Percentiles rank a stretch among this genome's conserved stretches.
Conservation (phyloP, 2,888 invertebrate species). For the Euphydryas editha region DNA sequence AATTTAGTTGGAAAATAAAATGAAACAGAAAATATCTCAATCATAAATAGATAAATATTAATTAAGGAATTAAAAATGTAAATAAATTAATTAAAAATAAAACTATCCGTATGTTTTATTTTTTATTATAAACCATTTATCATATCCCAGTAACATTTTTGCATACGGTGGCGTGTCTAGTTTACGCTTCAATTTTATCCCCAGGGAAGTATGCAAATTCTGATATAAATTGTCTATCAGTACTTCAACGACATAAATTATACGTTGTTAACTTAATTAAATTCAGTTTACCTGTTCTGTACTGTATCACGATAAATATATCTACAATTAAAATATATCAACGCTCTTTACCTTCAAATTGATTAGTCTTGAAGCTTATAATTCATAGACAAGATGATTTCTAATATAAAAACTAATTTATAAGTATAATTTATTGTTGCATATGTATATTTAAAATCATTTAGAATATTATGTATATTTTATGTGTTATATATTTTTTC, state of each 20-base stretch:
- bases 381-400: not conserved
- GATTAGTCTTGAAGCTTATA: not conserved
- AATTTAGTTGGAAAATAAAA: too few relatives aligned
- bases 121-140: conserved; percentile 12
- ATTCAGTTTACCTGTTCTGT: conserved; percentile 38
- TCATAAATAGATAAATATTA: too few relatives aligned
- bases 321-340: not conserved
- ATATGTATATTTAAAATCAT: too few relatives aligned
- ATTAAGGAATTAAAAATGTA: not conserved
- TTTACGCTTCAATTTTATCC: conserved; percentile 36
- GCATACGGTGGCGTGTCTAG: conserved; percentile 19
- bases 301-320: conserved; percentile 3
- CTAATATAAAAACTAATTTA: not conserved
- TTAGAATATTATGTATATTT: too few relatives aligned
- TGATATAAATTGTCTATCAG: conserved; percentile 33
- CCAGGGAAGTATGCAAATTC: conserved; percentile 35
- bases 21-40: too few relatives aligned
- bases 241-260: conserved; percentile 33
- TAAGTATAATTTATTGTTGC: too few relatives aligned
- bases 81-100: not conserved
- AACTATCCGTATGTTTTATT: not conserved
- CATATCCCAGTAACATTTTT: conserved; percentile 18
- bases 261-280: conserved; percentile 40
- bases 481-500: not conserved
- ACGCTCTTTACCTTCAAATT: not conserved